Evolutionary conservation across 2,797 vertebrate genomes (phyloP).

Genomic region (Darevskia nairensis): DNA sequence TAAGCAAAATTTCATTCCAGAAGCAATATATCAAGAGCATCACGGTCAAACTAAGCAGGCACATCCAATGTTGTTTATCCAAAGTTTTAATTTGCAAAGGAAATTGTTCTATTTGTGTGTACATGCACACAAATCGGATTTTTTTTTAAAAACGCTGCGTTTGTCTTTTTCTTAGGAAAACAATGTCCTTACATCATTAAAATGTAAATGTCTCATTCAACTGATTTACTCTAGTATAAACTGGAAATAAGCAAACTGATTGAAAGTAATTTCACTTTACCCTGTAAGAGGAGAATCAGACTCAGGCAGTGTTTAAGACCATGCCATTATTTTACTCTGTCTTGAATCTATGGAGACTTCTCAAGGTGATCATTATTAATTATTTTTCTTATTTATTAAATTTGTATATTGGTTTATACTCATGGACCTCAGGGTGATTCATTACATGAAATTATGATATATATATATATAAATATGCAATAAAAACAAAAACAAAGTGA

Average conservation of each 20-base stretch:
- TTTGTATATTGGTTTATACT: too few relatives aligned
- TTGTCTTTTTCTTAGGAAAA: slow-evolving; percentile 52
- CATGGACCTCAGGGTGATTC: too few relatives aligned
- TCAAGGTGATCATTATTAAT: slow-evolving; percentile 15
- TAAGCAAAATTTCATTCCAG: slow-evolving; percentile 51
- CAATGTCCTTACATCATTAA: slow-evolving; percentile 41
- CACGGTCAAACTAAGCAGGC: slow-evolving; percentile 43
- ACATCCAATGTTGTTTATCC: slow-evolving; percentile 36
- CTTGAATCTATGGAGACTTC: background rate
- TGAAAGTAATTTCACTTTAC: slow-evolving; percentile 37
- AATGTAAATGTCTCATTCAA: slow-evolving; percentile 27
- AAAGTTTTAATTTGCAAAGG: slow-evolving; percentile 23
- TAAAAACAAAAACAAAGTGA: background rate
- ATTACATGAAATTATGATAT: too few relatives aligned
- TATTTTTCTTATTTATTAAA: too few relatives aligned
- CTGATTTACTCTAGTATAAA: slow-evolving; percentile 36
- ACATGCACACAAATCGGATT: slow-evolving; percentile 5
- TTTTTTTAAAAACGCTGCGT: slow-evolving; percentile 11
- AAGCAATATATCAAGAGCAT: slow-evolving; percentile 36
- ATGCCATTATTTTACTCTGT: slow-evolving; percentile 13
- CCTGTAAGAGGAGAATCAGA: slow-evolving; percentile 37
- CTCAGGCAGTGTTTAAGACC: slow-evolving; percentile 56
- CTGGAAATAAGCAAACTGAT: slow-evolving; percentile 55
- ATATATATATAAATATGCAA: background rate
- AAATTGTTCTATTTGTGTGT: slow-evolving; percentile 24